Conservation (phyloP, 1,140 invertebrate genomes). For the Lordiphosa mommai region DNA sequence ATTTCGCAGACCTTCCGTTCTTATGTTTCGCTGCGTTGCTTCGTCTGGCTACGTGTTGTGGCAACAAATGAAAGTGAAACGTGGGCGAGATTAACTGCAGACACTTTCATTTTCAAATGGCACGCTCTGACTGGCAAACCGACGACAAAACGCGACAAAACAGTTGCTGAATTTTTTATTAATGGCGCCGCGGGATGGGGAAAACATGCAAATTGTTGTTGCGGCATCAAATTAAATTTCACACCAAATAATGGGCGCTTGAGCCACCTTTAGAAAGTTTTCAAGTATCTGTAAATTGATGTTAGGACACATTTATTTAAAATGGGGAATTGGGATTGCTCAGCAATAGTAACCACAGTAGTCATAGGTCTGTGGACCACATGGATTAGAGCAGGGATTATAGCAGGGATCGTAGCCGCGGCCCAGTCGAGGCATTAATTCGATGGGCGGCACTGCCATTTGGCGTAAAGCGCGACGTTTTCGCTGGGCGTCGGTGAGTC, state of each 20-base stretch:
- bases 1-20: too few relatives aligned
- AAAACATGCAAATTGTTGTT: not conserved
- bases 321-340: not conserved
- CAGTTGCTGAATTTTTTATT: constrained; percentile 11
- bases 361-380: not conserved
- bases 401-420: not conserved
- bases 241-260: constrained; percentile 7
- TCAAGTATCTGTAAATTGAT: not conserved
- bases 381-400: not conserved
- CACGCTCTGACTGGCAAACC: not conserved
- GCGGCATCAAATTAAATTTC: constrained; percentile 11
- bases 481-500: constrained; percentile 21
- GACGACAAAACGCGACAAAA: constrained; percentile 5
- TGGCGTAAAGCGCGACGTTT: constrained; percentile 3
- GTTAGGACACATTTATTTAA: not conserved
- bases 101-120: constrained; percentile 2
- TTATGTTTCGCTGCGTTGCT: not conserved
- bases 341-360: constrained; percentile 10
- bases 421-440: constrained; percentile 5
- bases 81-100: constrained; percentile 2
- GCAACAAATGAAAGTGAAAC: not conserved
- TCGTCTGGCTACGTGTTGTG: not conserved
- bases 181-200: not conserved
- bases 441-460: not conserved
- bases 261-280: not conserved